Base-by-base conservation (phyloP, 2,888 invertebrate genomes). In the Lepeophtheirus nordmannii region DNA sequence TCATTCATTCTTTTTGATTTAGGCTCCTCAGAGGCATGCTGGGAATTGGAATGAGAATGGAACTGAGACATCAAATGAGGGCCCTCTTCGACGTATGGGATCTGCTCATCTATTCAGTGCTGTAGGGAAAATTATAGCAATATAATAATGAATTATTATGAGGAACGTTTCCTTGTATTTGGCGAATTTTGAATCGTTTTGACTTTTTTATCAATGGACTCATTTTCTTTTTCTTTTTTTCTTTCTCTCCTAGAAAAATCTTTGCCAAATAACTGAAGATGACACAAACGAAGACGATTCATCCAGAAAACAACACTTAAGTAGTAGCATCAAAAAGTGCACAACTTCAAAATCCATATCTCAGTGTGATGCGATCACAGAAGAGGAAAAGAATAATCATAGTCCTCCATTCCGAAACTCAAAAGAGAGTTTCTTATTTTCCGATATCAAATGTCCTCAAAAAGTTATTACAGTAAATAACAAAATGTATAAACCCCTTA, bases 401-500 rank as follows among this genome's bases (percentile, higher is more conserved):
- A n/a, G 2, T 8, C 53, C 53, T 46, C 53, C 53, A n/a, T 17
- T 46, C 17, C 1, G n/a, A n/a, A 2, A 17, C n/a, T 17, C n/a
- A 17, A 46, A 46, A 46, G 53, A 46, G 53, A 46, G 8, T 41
- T 11, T 14, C 41, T 14, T 17, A 2, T 46, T 46, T 46, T 46
- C 8, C 2, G 17, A 14, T 8, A 14, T 46, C n/a, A 17, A 46
- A 8, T 5, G 53, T 17, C 17, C 53, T 17, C 14, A n/a, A 3
- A 17, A 46, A 17, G 2, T n/a, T 5, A 1, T 46, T 5, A n/a
- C 53, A 14, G 53, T 93, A 1, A 89, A 89, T 69, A 81, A 82
- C 30, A 82, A 81, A 62, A 80, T 82, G 37, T 94, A 90, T 75
- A 77, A 82, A 69, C 81, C 88, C 63, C 78, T 87, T 14, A 85